phyloP scores from a whole-genome alignment of 2,113 vertebrate species.

The Coptodon rendalli region DNA sequence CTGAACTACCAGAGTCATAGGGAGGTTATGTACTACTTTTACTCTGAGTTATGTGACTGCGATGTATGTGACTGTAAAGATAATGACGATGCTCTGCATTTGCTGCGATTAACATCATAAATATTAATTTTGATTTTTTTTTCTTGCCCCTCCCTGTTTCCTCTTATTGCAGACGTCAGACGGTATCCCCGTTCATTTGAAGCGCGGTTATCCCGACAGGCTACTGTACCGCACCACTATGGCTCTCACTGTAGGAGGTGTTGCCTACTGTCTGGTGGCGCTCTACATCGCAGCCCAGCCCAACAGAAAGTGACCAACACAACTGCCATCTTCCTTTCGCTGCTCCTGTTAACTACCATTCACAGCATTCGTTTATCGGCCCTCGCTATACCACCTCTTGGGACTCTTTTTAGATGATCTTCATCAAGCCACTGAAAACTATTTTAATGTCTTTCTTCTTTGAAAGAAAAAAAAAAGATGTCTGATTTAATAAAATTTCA shows the following conservation, averaged over 20 bases:
- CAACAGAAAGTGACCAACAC: slow-evolving; percentile 52
- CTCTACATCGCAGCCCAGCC: slow-evolving; percentile 86
- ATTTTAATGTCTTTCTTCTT: slow-evolving; percentile 5
- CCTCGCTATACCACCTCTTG: background rate
- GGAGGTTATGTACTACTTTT: background rate
- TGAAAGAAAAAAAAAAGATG: slow-evolving; percentile 11
- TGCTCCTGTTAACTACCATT: background rate
- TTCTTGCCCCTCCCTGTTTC: background rate
- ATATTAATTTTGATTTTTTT: background rate
- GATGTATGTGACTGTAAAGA: background rate
- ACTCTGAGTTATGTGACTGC: background rate
- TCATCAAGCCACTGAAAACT: background rate
- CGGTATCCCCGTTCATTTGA: slow-evolving; percentile 84
- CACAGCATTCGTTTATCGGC: background rate
- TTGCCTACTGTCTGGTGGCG: slow-evolving; percentile 87
- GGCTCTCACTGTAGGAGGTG: slow-evolving; percentile 89
- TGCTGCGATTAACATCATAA: background rate
- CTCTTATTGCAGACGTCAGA: slow-evolving; percentile 72
- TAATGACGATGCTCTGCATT: background rate
- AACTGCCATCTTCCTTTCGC: background rate
- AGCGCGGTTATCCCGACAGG: slow-evolving; percentile 82
- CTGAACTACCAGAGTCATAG: background rate
- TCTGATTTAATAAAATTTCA: slow-evolving; percentile 56
- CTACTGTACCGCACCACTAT: slow-evolving; percentile 96
- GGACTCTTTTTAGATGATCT: slow-evolving; percentile 23